Conservation (phyloP, 2,113 vertebrate species). For the Stigmatopora argus region DNA sequence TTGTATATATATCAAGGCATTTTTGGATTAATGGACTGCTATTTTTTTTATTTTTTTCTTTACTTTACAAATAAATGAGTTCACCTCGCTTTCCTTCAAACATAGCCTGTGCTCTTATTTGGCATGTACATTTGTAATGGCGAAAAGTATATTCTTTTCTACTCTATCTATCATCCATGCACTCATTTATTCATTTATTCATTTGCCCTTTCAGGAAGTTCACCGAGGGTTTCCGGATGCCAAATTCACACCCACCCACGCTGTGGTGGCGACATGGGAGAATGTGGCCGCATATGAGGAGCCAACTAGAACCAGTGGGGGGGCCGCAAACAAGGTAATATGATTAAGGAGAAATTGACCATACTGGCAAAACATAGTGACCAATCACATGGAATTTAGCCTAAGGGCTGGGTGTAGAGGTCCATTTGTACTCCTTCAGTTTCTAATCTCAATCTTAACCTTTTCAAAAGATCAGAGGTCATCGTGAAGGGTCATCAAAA, state of each 20-base stretch:
- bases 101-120: not conserved
- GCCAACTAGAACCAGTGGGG: conserved; percentile 36
- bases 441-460: conserved; percentile 57
- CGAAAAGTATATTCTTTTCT: not conserved
- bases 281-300: conserved; percentile 83
- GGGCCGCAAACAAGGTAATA: conserved; percentile 74
- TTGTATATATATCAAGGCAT: not conserved
- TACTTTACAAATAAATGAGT: no score
- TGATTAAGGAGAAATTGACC: not conserved
- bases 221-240: conserved; percentile 75
- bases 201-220: conserved; percentile 64
- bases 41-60: no score
- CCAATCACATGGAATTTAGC: conserved; percentile 30
- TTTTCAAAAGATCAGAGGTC: conserved; percentile 51
- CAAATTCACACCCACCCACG: conserved; percentile 73
- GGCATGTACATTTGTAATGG: not conserved
- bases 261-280: conserved; percentile 87
- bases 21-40: not conserved
- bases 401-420: conserved; percentile 18
- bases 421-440: conserved; percentile 45
- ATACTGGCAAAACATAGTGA: not conserved
- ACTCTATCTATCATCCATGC: conserved; percentile 4
- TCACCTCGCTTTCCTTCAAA: no score
- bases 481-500: conserved; percentile 61
- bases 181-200: conserved; percentile 39